phyloP scores from a whole-genome alignment of 2,797 vertebrate genomes.

The Cyclura pinguis region DNA sequence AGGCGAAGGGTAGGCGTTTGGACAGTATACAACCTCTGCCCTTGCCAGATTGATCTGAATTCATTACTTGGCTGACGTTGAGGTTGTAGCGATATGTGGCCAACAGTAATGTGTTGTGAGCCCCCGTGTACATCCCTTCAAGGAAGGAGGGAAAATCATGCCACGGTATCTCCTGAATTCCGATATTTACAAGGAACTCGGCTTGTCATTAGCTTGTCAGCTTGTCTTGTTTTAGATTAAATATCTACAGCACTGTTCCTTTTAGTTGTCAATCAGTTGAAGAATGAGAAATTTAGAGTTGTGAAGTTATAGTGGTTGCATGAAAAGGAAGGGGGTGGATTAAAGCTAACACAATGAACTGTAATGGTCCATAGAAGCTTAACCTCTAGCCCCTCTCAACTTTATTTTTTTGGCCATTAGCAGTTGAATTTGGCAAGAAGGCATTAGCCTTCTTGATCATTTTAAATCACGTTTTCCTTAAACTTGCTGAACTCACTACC shows the following conservation, averaged over 20 bases:
- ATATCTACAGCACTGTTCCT: neutral
- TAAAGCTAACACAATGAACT: neutral
- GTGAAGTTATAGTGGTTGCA: neutral
- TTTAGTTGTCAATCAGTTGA: neutral
- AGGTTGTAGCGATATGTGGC: neutral
- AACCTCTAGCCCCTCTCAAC: neutral
- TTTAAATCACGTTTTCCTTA: neutral
- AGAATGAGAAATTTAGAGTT: neutral
- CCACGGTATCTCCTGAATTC: neutral
- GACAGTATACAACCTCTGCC: neutral
- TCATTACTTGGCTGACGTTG: neutral
- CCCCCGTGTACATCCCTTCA: neutral
- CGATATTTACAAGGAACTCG: conserved; percentile 15
- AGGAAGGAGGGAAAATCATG: neutral
- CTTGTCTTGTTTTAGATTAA: conserved; percentile 19
- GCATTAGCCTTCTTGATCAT: neutral
- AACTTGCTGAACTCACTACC: neutral
- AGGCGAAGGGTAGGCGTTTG: neutral
- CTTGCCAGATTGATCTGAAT: too few species aligned
- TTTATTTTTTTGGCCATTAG: neutral
- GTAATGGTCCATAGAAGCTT: neutral
- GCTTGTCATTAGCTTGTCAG: neutral
- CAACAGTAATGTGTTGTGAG: neutral
- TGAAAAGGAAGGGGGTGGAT: neutral
- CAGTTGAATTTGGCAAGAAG: neutral